phyloP scores from a whole-genome alignment of 2,888 invertebrate genomes.

The Ormyrus nitidulus region DNA sequence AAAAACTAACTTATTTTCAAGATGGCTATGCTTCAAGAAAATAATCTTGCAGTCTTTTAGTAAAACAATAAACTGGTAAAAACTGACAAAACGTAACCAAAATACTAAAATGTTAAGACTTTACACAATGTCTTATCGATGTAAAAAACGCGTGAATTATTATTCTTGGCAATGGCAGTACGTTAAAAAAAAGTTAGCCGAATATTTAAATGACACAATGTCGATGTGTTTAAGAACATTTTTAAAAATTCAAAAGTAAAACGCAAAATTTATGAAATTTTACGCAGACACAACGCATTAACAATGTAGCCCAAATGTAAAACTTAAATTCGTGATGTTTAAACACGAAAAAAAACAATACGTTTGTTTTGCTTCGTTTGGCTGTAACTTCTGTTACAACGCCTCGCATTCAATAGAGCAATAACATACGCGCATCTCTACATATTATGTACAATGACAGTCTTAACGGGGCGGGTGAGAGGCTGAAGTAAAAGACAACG shows the following conservation, averaged over 20 bases:
- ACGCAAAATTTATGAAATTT: neutral
- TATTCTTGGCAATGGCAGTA: slow-evolving; percentile 35
- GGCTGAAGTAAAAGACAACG: slow-evolving; percentile 49
- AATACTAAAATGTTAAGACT: slow-evolving; percentile 18
- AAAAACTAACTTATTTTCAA: neutral
- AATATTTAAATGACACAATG: slow-evolving; percentile 24
- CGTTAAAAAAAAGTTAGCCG: slow-evolving; percentile 34
- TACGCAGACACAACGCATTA: slow-evolving; percentile 20
- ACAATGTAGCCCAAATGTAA: slow-evolving; percentile 1
- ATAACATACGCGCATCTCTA: slow-evolving; percentile 41
- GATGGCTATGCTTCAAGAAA: too few species aligned
- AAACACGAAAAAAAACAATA: slow-evolving; percentile 22
- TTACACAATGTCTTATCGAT: slow-evolving; percentile 20
- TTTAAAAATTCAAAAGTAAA: slow-evolving; percentile 23
- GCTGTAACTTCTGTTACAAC: slow-evolving; percentile 8
- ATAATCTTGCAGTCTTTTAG: neutral
- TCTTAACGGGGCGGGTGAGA: slow-evolving; percentile 50
- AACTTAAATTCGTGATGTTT: slow-evolving; percentile 29
- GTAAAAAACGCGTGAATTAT: slow-evolving; percentile 22
- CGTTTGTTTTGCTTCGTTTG: slow-evolving; percentile 6
- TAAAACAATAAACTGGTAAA: slow-evolving; percentile 3
- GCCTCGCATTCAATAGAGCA: slow-evolving; percentile 11
- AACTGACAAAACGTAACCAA: slow-evolving; percentile 19
- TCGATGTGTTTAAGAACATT: neutral
- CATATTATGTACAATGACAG: slow-evolving; percentile 53